phyloP scores from a whole-genome alignment of 2,113 vertebrate species.

The Takifugu bimaculatus region DNA sequence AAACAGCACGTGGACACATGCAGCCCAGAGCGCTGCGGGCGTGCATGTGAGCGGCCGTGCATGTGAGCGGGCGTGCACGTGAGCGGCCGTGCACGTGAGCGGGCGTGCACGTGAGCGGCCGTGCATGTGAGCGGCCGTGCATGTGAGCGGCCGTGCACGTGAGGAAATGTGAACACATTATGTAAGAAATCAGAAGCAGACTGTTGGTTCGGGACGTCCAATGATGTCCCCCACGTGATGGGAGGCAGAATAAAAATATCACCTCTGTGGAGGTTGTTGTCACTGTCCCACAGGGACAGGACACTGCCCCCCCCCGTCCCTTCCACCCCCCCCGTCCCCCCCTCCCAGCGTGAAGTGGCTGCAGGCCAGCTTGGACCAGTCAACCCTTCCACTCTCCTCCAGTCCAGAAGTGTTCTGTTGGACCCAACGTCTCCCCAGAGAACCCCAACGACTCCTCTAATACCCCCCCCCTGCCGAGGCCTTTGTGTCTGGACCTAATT shows the following conservation, averaged over 20 bases:
- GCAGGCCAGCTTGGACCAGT: slow-evolving; percentile 22
- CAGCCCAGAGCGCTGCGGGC: slow-evolving; percentile 10
- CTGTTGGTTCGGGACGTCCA: slow-evolving; percentile 18
- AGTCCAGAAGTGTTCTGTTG: slow-evolving; percentile 41
- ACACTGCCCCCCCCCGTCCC: neutral
- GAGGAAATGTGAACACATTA: slow-evolving; percentile 37
- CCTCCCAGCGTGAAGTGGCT: slow-evolving; percentile 26
- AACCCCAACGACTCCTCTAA: slow-evolving; percentile 60
- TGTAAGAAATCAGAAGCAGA: slow-evolving; percentile 51
- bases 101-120: neutral
- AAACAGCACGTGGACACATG: slow-evolving; percentile 50
- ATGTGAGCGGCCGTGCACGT: slow-evolving; percentile 16
- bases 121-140: slow-evolving; percentile 47
- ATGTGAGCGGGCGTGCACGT: too few relatives aligned
- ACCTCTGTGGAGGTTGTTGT: neutral
- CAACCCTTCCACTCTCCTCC: slow-evolving; percentile 26
- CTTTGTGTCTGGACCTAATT: slow-evolving; percentile 74
- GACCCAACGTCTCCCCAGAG: slow-evolving; percentile 32
- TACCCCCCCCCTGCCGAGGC: slow-evolving; percentile 68
- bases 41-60: too few relatives aligned
- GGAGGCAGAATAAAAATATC: slow-evolving; percentile 10
- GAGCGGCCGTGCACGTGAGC: too few relatives aligned
- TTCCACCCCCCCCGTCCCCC: neutral
- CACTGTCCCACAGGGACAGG: neutral
- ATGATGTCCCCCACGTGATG: slow-evolving; percentile 12